phyloP scores from a whole-genome alignment of 1,140 invertebrate genomes.

The Ceratitis capitata region DNA sequence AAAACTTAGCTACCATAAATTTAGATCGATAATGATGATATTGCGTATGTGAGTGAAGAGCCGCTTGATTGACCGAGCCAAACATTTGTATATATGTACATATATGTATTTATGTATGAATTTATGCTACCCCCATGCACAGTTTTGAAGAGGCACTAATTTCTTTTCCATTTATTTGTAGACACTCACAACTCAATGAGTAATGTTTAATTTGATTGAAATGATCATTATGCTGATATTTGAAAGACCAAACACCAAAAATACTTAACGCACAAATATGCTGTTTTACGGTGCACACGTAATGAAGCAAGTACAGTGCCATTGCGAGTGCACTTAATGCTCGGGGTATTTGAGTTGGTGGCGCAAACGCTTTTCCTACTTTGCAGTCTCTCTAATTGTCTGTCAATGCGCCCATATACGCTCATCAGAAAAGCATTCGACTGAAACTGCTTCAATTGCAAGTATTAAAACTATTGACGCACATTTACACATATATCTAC shows the following conservation, averaged over 20 bases:
- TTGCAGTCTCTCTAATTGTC: neutral
- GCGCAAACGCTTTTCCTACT: neutral
- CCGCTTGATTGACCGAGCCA: neutral
- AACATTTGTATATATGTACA: neutral
- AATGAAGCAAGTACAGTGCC: neutral
- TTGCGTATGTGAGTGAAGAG: too few species aligned
- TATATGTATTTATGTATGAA: neutral
- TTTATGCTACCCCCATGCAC: too few species aligned
- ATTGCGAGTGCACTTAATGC: neutral
- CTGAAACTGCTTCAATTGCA: slow-evolving; percentile 1
- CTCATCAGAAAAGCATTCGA: slow-evolving; percentile 15
- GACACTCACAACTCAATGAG: neutral
- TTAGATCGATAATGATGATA: too few species aligned
- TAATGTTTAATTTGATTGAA: neutral
- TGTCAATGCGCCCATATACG: slow-evolving; percentile 17
- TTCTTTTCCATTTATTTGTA: neutral
- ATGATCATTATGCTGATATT: slow-evolving; percentile 5
- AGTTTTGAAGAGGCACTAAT: neutral
- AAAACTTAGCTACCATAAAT: too few species aligned
- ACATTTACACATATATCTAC: neutral
- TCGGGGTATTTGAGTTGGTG: neutral
- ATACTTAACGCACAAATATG: neutral
- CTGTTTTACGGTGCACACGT: neutral
- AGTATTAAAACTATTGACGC: neutral
- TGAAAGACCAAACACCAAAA: too few species aligned